Base-by-base conservation (phyloP, 1,140 invertebrate species). In the Ooceraea biroi region DNA sequence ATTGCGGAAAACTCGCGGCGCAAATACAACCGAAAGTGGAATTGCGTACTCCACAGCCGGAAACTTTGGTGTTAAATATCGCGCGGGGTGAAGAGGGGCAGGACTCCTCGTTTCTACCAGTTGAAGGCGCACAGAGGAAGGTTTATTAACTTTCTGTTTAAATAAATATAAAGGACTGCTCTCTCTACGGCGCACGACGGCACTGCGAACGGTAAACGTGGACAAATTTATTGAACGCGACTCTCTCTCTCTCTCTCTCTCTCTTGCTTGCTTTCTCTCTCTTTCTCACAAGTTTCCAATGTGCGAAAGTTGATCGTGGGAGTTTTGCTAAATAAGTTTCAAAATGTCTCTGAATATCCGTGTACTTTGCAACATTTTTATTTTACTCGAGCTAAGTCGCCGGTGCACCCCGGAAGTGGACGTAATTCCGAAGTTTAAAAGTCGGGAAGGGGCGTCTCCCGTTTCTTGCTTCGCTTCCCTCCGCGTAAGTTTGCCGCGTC, bases 121-220 rank as follows among this genome's bases (percentile, higher is more conserved):
- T 27, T 71, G 50, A 58, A 80, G n/a, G 41, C n/a, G 14, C n/a
- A n/a, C n/a, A n/a, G 27, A 77, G 50, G 65, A 50, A 71, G 65
- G 76, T 71, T 69, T 71, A 80, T 80, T 71, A 80, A 80, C 65
- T 80, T 80, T 80, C 50, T 80, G 76, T 80, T 80, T 80, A 80
- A 80, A 80, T 80, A 80, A 80, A 80, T 80, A 80, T 80, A 71
- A 80, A 80, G 50, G 65, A 71, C 65, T 57, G 22, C 50, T 80
- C 65, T 80, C 65, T 80, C 76, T 8, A 71, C 50, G 25, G 65
- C 57, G 76, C 57, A 48, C 22, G 65, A 19, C 50, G 65, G 41
- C 44, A 71, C 50, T 80, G 76, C 65, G 11, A 57, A 80, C 76
- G 63, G 48, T 78, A 68, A 68, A 12, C 48, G 76, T 30, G 48